Evolutionary conservation across 2,888 invertebrate species (phyloP).

Genomic region (Seira sanloemensis): DNA sequence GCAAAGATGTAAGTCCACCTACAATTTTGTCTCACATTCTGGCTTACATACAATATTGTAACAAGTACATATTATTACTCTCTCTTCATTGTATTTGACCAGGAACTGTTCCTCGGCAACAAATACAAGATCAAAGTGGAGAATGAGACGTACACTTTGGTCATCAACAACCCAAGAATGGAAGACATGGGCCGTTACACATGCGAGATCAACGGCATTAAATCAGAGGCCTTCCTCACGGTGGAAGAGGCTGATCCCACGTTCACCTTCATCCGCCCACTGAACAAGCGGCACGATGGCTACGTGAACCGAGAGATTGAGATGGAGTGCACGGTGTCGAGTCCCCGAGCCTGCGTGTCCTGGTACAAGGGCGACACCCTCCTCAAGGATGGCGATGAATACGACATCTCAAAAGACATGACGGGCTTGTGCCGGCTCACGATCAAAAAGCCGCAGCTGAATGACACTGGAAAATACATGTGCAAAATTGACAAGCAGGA

Average conservation of each 20-base stretch:
- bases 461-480: slow-evolving; percentile 91
- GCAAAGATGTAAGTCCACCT: slow-evolving; percentile 89
- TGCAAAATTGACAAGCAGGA: slow-evolving; percentile 93
- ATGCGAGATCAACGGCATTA: slow-evolving; percentile 93
- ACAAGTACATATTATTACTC: slow-evolving; percentile 20
- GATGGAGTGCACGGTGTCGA: slow-evolving; percentile 95
- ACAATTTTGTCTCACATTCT: slow-evolving; percentile 15
- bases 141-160: slow-evolving; percentile 92
- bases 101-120: slow-evolving; percentile 96
- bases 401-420: slow-evolving; percentile 93
- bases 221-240: slow-evolving; percentile 92
- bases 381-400: slow-evolving; percentile 87
- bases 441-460: slow-evolving; percentile 87
- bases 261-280: slow-evolving; percentile 92
- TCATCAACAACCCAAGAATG: slow-evolving; percentile 92
- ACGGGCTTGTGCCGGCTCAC: slow-evolving; percentile 92
- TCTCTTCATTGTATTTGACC: too few species aligned
- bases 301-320: slow-evolving; percentile 92
- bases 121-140: slow-evolving; percentile 97
- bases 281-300: slow-evolving; percentile 92
- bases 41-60: neutral
- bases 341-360: slow-evolving; percentile 93
- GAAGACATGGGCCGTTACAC: slow-evolving; percentile 98
- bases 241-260: slow-evolving; percentile 97
- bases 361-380: slow-evolving; percentile 92